phyloP scores from a whole-genome alignment of 2,113 vertebrate species.

The Mugil cephalus region DNA sequence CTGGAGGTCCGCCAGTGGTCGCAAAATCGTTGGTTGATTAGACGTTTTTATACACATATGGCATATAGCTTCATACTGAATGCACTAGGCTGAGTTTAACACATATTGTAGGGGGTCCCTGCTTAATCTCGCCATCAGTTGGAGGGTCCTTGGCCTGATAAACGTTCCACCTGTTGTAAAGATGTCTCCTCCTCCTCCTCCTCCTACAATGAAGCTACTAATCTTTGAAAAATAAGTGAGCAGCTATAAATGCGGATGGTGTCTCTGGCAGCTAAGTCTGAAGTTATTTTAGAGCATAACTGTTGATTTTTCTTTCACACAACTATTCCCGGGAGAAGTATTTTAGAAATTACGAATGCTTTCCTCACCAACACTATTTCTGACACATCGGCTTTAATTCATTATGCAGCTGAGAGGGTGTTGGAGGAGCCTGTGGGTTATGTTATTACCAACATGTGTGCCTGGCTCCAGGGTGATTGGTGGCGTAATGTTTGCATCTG shows the following conservation, averaged over 20 bases:
- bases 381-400: constrained; percentile 37
- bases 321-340: constrained; percentile 34
- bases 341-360: constrained; percentile 41
- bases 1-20: no score
- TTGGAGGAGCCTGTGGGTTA: constrained; percentile 14
- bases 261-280: constrained; percentile 10
- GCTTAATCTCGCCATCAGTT: no score
- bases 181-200: neutral
- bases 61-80: no score
- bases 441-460: constrained; percentile 25
- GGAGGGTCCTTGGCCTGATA: no score
- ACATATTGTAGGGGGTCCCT: no score
- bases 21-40: no score
- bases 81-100: no score
- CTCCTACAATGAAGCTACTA: constrained; percentile 3
- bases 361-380: constrained; percentile 22
- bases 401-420: constrained; percentile 22
- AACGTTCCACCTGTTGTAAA: no score
- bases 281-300: constrained; percentile 18
- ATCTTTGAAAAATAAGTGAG: constrained; percentile 1
- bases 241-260: constrained; percentile 37
- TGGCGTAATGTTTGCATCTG: constrained; percentile 53
- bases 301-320: constrained; percentile 42
- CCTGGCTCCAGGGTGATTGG: constrained; percentile 25
- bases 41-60: no score